Evolutionary conservation across 2,113 vertebrate species (phyloP).

Genomic region (Cynopterus brachyotis): DNA sequence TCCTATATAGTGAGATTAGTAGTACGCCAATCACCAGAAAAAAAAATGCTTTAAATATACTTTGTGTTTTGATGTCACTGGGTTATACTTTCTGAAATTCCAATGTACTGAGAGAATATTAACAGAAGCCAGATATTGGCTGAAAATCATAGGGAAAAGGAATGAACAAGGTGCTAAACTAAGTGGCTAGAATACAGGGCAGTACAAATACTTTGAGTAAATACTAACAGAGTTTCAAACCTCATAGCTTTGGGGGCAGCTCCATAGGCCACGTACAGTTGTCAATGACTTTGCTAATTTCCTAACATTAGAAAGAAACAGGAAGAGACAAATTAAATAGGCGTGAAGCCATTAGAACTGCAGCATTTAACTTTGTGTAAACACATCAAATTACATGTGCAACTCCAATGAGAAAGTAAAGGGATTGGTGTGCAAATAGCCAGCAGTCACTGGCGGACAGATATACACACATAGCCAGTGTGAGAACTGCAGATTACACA

Average conservation of each 20-base stretch:
- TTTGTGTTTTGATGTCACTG: not conserved
- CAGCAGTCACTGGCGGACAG: not conserved
- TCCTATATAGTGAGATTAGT: not conserved
- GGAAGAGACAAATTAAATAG: not conserved
- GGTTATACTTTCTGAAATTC: not conserved
- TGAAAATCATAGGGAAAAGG: not conserved
- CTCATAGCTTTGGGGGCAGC: not conserved
- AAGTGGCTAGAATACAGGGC: not conserved
- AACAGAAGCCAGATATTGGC: not conserved
- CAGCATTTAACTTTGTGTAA: not conserved
- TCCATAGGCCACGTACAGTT: not conserved
- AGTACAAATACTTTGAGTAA: not conserved
- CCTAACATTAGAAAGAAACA: not conserved
- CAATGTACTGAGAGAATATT: not conserved
- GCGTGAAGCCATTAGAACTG: not conserved
- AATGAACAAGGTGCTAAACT: not conserved
- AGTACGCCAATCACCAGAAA: not conserved
- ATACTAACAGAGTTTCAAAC: not conserved
- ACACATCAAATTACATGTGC: not conserved
- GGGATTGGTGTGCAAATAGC: not conserved
- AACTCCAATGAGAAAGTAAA: not conserved
- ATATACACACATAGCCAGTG: not conserved
- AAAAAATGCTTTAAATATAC: not conserved
- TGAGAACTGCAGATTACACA: not conserved
- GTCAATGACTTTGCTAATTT: not conserved